phyloP scores from a whole-genome alignment of 2,888 invertebrate genomes.

The Dynastes grantii region DNA sequence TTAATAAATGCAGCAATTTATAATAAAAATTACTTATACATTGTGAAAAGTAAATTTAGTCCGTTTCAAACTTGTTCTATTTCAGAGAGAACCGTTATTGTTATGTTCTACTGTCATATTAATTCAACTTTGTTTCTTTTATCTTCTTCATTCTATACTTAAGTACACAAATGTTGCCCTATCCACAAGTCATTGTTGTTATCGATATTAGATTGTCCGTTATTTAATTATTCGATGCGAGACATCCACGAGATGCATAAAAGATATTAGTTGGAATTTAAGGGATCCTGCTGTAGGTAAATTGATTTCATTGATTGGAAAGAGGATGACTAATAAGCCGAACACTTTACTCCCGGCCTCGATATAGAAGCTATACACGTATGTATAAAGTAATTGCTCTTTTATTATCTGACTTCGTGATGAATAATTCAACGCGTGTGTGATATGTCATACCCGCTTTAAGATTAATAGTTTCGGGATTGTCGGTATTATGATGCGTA shows the following conservation, averaged over 20 bases:
- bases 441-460: conserved; percentile 37
- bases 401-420: conserved; percentile 41
- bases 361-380: conserved; percentile 18
- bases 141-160: not conserved
- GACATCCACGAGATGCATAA: conserved; percentile 15
- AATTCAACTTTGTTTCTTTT: not conserved
- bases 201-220: conserved; percentile 42
- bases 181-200: conserved; percentile 37
- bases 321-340: conserved; percentile 16
- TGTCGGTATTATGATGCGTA: conserved; percentile 40
- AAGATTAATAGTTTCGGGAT: conserved; percentile 46
- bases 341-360: not conserved
- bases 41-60: too few species aligned
- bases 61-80: too few species aligned
- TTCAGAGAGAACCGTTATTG: too few species aligned
- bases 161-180: conserved; percentile 7
- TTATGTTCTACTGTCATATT: not conserved
- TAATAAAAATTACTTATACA: too few species aligned
- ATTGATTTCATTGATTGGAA: conserved; percentile 41
- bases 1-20: too few species aligned
- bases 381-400: conserved; percentile 43
- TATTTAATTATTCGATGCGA: conserved; percentile 40
- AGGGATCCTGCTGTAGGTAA: conserved; percentile 42
- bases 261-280: conserved; percentile 9
- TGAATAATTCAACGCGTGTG: conserved; percentile 46